Conservation (phyloP, 1,140 invertebrate genomes). For the Chironomus striatipennis region DNA sequence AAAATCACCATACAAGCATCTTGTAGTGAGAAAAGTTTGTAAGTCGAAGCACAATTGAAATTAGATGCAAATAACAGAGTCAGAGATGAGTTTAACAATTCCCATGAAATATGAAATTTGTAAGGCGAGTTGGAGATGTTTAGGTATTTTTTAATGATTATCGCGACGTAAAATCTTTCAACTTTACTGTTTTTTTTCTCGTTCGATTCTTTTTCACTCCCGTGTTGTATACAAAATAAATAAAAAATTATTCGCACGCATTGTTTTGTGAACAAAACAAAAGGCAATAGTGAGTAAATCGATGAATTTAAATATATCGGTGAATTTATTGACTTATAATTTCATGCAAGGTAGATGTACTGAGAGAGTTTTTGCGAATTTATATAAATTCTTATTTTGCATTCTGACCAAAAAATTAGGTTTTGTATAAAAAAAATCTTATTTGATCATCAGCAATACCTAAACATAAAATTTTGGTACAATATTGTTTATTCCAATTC, state of each 20-base stretch:
- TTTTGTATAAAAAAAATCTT: too few species aligned
- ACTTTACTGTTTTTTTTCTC: too few species aligned
- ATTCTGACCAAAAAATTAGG: too few species aligned
- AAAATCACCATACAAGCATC: too few species aligned
- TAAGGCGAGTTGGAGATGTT: neutral
- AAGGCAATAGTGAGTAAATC: neutral
- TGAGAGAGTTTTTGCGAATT: too few species aligned
- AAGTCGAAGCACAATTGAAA: conserved; percentile 12
- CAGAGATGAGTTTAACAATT: neutral
- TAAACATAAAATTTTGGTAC: neutral
- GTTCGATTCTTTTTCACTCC: neutral
- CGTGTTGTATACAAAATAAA: neutral
- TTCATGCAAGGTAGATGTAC: neutral
- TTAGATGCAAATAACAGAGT: neutral
- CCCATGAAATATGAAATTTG: conserved; percentile 13
- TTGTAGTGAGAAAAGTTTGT: neutral
- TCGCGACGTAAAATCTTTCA: neutral
- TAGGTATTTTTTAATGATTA: conserved; percentile 6
- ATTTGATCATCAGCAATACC: too few species aligned
- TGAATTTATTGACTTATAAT: conserved; percentile 1
- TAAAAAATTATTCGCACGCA: neutral
- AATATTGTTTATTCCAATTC: neutral
- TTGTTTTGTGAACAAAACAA: neutral
- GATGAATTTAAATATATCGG: too few species aligned
- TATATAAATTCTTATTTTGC: too few species aligned